Conservation (phyloP, 2,797 vertebrate genomes). For the Acomys russatus region DNA sequence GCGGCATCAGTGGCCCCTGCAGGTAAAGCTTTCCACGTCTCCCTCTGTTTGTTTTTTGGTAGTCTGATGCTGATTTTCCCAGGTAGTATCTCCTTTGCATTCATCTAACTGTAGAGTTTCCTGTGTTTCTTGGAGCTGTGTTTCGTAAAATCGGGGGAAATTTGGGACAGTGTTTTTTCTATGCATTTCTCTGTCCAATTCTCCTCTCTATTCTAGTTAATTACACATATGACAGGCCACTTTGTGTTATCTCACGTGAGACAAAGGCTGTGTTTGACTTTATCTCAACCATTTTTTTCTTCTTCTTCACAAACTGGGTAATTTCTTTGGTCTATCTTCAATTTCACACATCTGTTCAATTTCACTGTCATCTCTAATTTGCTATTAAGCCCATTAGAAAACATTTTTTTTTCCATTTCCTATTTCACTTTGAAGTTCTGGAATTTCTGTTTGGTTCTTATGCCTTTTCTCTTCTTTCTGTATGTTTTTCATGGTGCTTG, state of each 20-base stretch:
- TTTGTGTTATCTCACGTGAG: background rate
- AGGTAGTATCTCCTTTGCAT: background rate
- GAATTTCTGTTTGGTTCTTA: slow-evolving; percentile 42
- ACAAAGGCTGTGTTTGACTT: background rate
- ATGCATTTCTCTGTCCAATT: background rate
- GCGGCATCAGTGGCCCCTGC: background rate
- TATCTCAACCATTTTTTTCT: background rate
- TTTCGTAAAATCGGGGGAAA: background rate
- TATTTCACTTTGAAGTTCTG: slow-evolving; percentile 9
- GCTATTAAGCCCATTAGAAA: background rate
- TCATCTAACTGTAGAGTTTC: background rate
- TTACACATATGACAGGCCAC: background rate
- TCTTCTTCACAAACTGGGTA: background rate
- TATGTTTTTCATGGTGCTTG: background rate
- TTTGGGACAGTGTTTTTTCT: background rate
- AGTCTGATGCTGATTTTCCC: background rate
- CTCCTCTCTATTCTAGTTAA: background rate
- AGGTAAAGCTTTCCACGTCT: background rate
- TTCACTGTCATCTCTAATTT: background rate
- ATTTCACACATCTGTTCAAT: background rate
- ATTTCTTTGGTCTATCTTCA: slow-evolving; percentile 2
- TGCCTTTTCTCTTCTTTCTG: slow-evolving; percentile 3
- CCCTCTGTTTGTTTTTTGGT: background rate
- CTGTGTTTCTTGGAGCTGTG: background rate
- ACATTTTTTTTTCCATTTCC: background rate